Evolutionary conservation across 2,797 vertebrate species (phyloP), one percentile per base, ranked within the genome.

Genomic region (Lagorchestes hirsutus): DNA sequence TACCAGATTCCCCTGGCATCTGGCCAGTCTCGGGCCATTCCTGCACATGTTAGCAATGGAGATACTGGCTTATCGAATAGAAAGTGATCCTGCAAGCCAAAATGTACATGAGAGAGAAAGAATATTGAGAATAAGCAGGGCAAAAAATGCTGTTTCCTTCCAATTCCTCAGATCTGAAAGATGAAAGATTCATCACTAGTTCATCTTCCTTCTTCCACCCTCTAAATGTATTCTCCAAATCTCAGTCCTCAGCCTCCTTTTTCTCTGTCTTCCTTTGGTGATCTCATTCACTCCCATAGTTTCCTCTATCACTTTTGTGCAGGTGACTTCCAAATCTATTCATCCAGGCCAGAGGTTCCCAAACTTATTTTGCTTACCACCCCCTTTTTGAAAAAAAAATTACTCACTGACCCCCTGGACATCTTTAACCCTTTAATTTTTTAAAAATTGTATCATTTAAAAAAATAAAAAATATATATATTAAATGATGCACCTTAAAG

Each of bases 11-110:
- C 99, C 98, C 99, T 98, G 97, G 99, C 99, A 97, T 99, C 99
- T 55, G 99, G 99, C 99, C 99, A 99, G 98, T 99, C 99, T 95
- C 99, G 99, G 97, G 99, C 99, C 99, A 99, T 99, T 98, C 99
- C 99, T 94, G 99, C 99, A 97, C 99, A 98, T 9, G 98, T 99
- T 97, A 99, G 99, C 98, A 99, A 99, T 95, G 99, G 99, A 97
- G 99, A 99, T 97, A 99, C 99, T 54, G 99, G 99, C 97, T 99
- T 99, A 98, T 99, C 99, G 98, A 99, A 99, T 96, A 99, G 99
- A 98, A 99, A 99, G 98, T 99, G 99, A 96, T 99, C 99, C 99
- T 99, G 98, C 90, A 97, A 52, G 95, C 93, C 97, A 16, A 93
- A 96, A 56, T n/a, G 24, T 91, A 97, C 91, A 96, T 46, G 3